These are phyloP conservation scores for Limenitis camilla DNA, from an alignment of 2,888 invertebrate genomes.

Conservation along the genomic window DNA sequence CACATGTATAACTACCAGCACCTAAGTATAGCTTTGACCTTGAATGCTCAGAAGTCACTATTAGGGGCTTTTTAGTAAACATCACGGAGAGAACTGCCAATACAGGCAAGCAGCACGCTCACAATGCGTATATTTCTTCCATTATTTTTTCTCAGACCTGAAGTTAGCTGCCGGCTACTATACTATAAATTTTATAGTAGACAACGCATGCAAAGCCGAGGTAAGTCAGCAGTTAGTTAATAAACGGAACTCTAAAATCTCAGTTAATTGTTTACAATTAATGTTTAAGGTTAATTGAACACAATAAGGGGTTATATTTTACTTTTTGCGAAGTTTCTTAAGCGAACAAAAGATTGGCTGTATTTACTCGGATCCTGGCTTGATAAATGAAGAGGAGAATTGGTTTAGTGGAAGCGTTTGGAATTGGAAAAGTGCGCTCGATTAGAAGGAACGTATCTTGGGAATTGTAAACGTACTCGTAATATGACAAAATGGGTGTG, in stretches of 20 bases:
- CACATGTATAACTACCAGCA: no score
- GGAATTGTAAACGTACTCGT: constrained; percentile 2
- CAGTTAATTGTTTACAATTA: not conserved
- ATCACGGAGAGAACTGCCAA: no score
- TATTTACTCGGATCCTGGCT: constrained; percentile 18
- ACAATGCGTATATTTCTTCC: no score
- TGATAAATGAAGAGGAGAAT: constrained; percentile 30
- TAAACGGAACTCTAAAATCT: not conserved
- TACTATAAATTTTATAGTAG: not conserved
- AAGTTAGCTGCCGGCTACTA: no score
- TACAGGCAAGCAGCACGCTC: no score
- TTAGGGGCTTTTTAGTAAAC: no score
- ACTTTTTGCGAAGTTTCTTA: constrained; percentile 1
- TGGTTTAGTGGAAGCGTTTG: constrained; percentile 23
- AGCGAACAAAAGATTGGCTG: constrained; percentile 18
- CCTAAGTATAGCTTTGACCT: no score
- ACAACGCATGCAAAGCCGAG: not conserved
- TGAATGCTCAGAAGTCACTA: no score
- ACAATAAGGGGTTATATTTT: constrained; percentile 6
- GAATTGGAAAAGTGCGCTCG: constrained; percentile 24
- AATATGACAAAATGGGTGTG: constrained; percentile 2
- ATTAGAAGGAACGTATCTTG: constrained; percentile 16
- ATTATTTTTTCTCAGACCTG: no score
- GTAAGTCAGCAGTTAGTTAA: not conserved
- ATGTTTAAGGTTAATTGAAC: constrained; percentile 5